Evolutionary conservation across 2,888 invertebrate species (phyloP).

Genomic region (Pediacus dermestoides): DNA sequence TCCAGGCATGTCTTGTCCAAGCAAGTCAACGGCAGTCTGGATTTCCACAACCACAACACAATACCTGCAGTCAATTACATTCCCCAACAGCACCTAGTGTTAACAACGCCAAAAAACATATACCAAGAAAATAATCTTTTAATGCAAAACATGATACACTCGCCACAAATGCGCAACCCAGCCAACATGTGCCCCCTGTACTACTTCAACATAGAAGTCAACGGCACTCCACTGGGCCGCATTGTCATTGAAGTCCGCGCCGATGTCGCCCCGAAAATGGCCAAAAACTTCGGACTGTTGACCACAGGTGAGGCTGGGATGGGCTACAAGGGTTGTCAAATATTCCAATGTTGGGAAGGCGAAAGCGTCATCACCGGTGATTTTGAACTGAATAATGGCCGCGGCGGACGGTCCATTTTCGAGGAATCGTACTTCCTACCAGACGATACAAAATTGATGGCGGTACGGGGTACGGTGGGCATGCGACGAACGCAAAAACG

Average conservation of each 20-base stretch:
- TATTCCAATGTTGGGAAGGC: slow-evolving; percentile 80
- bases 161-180: slow-evolving; percentile 54
- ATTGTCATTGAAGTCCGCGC: slow-evolving; percentile 74
- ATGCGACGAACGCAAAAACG: slow-evolving; percentile 78
- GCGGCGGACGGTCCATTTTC: slow-evolving; percentile 73
- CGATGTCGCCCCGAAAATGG: slow-evolving; percentile 78
- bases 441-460: slow-evolving; percentile 73
- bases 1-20: slow-evolving; percentile 61
- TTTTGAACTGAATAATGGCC: slow-evolving; percentile 76
- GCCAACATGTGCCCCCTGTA: slow-evolving; percentile 65
- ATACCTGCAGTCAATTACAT: slow-evolving; percentile 43
- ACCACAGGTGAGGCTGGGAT: slow-evolving; percentile 70
- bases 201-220: slow-evolving; percentile 73
- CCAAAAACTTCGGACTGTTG: slow-evolving; percentile 71
- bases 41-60: slow-evolving; percentile 48
- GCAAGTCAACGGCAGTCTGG: slow-evolving; percentile 52
- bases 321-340: slow-evolving; percentile 74
- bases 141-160: slow-evolving; percentile 51
- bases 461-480: slow-evolving; percentile 73
- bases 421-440: slow-evolving; percentile 77
- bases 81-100: slow-evolving; percentile 39
- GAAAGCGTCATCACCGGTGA: slow-evolving; percentile 80
- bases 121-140: slow-evolving; percentile 46
- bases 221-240: slow-evolving; percentile 66
- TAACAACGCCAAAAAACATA: slow-evolving; percentile 45